Conservation (phyloP, 1,140 invertebrate species). For the Meteorus sp. region DNA sequence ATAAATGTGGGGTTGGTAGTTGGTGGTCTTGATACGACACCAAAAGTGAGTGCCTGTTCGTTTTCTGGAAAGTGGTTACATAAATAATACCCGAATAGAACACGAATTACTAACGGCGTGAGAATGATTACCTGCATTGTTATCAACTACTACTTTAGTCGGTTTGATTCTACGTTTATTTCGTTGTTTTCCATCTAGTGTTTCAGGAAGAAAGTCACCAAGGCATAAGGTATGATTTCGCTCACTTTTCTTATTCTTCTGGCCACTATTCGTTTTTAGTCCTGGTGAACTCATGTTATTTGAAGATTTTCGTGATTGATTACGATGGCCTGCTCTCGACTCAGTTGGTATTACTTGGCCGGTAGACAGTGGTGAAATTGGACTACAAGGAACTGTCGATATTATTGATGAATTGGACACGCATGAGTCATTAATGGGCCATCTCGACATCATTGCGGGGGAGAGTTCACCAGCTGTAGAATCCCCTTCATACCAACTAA, state of each 20-base stretch:
- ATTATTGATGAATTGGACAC: conserved; percentile 2
- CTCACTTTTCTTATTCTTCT: conserved; percentile 33
- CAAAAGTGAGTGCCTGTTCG: conserved; percentile 38
- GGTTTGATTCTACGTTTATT: conserved; percentile 45
- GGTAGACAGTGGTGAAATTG: conserved; percentile 33
- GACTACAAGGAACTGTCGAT: conserved; percentile 24
- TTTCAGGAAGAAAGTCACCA: conserved; percentile 39
- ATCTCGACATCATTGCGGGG: too few relatives aligned
- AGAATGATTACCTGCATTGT: conserved; percentile 34
- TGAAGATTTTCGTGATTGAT: conserved; percentile 12
- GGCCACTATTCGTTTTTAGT: conserved; percentile 18
- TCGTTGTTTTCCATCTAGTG: conserved; percentile 32
- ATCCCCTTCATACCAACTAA: neutral
- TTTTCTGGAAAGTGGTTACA: conserved; percentile 29
- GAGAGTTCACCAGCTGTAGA: conserved; percentile 2
- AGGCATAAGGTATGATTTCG: conserved; percentile 36
- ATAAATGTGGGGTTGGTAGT: conserved; percentile 44
- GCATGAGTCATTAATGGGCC: conserved; percentile 3
- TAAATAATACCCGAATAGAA: conserved; percentile 15
- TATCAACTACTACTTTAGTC: conserved; percentile 36
- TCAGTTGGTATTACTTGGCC: conserved; percentile 24
- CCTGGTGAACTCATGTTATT: conserved; percentile 25
- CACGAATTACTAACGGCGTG: conserved; percentile 4
- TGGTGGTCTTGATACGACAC: conserved; percentile 37
- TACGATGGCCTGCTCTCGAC: conserved; percentile 19